A percentile compares a stretch with the other conserved stretches of the same genome.
phyloP scores from a whole-genome alignment of 1,140 invertebrate species.

The Babylonia areolata region DNA sequence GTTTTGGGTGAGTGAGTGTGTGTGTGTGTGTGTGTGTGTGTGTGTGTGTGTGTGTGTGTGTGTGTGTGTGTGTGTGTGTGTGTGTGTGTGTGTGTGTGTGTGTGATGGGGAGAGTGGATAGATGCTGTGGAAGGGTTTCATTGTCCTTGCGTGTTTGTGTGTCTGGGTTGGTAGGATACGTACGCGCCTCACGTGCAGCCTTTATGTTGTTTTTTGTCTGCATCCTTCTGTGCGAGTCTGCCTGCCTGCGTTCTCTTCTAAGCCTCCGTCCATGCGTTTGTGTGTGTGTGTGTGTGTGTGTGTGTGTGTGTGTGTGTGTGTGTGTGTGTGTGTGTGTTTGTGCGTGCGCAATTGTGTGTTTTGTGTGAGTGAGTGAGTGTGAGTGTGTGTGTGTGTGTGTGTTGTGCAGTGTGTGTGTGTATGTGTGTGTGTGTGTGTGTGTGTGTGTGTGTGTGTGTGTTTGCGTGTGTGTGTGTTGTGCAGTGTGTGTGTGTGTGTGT shows the following conservation, averaged over 20 bases:
- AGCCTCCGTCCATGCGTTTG: background rate
- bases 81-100: slow-evolving; percentile 31
- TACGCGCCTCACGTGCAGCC: no score
- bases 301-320: background rate
- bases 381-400: background rate
- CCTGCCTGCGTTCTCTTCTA: background rate
- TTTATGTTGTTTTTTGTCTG: no score
- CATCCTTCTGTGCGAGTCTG: no score
- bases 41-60: background rate
- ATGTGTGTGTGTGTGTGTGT: background rate
- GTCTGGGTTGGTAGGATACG: no score
- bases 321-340: background rate
- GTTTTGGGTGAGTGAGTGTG: background rate
- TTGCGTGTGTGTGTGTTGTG: slow-evolving; percentile 28
- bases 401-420: background rate
- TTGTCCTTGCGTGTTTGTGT: no score
- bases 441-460: slow-evolving; percentile 30
- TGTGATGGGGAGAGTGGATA: slow-evolving; percentile 25
- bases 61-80: slow-evolving; percentile 21
- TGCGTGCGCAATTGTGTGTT: background rate
- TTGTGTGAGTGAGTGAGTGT: background rate
- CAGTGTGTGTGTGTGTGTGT: slow-evolving; percentile 31
- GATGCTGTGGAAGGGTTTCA: no score
- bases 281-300: background rate
- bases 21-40: background rate